Evolutionary conservation across 2,797 vertebrate species (phyloP), one percentile per base, ranked within the genome.

Genomic region (Anas flavirostris): DNA sequence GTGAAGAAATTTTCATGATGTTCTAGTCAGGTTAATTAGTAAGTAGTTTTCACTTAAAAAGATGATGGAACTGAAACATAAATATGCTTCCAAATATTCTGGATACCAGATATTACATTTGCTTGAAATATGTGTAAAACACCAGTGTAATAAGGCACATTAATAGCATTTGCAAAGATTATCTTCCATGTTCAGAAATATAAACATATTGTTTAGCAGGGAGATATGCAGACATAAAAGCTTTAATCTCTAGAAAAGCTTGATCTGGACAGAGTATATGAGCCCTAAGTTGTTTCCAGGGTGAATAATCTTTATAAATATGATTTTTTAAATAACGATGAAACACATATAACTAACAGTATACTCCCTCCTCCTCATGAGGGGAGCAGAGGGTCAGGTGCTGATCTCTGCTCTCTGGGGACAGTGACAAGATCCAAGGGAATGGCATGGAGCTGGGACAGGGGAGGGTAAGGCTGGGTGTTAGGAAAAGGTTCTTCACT

Each of bases 171-270:
- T 93, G 89, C 92, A 97, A 96, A 95, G 72, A 63, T 86, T 82
- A 86, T 91, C 7, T 91, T 93, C 88, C 82, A 90, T 97, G 91
- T 90, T 64, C n/a, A 64, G 41, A 25, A 84, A 78, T 94, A 88
- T 79, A 94, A 77, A 19, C 81, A 86, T 78, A 82, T 79, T 91
- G n/a, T 86, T 96, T 80, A 69, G 22, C 77, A 91, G 84, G 80
- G 83, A 96, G 97, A 95, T 81, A 91, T 52, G 62, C 69, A 94
- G 81, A 93, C 48, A 83, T 95, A 95, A 96, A 97, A 93, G 66
- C 69, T 83, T 94, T 92, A 96, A 94, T 97, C 96, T 93, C 88
- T 73, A 91, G 82, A 96, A 97, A 95, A 94, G 82, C 85, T 93
- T 95, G 56, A 95, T 95, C 62, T 88, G 75, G 63, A 85, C 53